phyloP scores from a whole-genome alignment of 2,113 vertebrate species.

The Dryoscopus gambensis region DNA sequence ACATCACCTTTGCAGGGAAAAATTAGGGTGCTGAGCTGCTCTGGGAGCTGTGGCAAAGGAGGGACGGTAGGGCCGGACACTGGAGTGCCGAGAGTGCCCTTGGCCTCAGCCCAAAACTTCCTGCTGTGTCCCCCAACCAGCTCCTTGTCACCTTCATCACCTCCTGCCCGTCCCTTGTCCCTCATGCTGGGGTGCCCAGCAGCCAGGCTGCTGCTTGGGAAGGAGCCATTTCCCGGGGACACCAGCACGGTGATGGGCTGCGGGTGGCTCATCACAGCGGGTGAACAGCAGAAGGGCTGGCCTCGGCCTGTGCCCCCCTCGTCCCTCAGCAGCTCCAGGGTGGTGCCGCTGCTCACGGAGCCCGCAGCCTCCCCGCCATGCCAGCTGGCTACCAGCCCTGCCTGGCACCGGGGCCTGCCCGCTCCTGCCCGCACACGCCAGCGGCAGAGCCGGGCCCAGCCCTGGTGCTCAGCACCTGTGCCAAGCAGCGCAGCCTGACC shows the following conservation, averaged over 20 bases:
- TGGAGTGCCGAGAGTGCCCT: background rate
- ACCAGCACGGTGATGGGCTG: rapidly evolving
- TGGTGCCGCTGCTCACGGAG: background rate
- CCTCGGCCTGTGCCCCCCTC: rapidly evolving
- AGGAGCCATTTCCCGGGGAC: background rate
- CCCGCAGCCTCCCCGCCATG: background rate
- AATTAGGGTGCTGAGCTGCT: background rate
- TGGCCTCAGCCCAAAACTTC: background rate
- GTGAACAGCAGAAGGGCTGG: background rate
- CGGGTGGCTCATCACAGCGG: rapidly evolving
- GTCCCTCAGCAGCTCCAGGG: background rate
- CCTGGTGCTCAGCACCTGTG: background rate
- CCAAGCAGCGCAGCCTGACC: background rate
- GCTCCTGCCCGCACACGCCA: conserved; percentile 3
- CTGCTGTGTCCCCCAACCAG: rapidly evolving
- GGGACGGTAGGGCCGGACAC: rapidly evolving
- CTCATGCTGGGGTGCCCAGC: background rate
- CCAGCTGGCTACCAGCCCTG: background rate
- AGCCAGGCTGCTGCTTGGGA: background rate
- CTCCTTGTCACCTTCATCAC: background rate
- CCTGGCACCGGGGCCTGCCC: background rate
- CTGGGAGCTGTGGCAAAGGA: background rate
- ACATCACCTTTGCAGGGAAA: background rate
- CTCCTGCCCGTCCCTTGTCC: background rate
- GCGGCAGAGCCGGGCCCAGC: background rate